These are phyloP conservation scores for Hydrochoerus hydrochaeris DNA, from an alignment of 2,113 vertebrate genomes.

Conservation along the genomic window DNA sequence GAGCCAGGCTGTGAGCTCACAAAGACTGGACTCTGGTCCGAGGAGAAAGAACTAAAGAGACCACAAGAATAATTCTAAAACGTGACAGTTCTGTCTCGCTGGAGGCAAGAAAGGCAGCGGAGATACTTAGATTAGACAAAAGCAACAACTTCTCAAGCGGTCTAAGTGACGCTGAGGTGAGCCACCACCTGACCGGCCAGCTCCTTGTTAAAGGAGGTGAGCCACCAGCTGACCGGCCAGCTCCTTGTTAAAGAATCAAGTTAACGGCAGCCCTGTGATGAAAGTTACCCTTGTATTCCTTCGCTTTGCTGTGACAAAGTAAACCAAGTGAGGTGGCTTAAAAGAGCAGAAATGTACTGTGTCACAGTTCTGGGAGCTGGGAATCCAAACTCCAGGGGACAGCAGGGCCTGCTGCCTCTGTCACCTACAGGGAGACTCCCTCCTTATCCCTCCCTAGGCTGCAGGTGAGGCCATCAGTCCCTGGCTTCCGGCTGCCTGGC, in stretches of 20 bases:
- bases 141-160: not conserved
- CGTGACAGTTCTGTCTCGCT: not conserved
- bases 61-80: not conserved
- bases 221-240: not conserved
- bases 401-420: not conserved
- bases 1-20: not conserved
- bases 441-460: not conserved
- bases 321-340: not conserved
- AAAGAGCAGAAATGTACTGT: not conserved
- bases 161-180: not conserved
- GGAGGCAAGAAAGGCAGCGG: not conserved
- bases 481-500: not conserved
- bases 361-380: not conserved
- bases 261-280: not conserved
- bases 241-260: not conserved
- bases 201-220: not conserved
- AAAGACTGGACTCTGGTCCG: not conserved
- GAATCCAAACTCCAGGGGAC: not conserved
- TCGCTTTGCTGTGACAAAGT: not conserved
- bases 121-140: not conserved
- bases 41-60: not conserved
- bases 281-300: not conserved
- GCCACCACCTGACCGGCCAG: not conserved
- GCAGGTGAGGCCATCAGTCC: rapidly evolving
- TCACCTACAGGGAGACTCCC: not conserved